Conservation (phyloP, 2,888 invertebrate species). For the Magallana nippona region DNA sequence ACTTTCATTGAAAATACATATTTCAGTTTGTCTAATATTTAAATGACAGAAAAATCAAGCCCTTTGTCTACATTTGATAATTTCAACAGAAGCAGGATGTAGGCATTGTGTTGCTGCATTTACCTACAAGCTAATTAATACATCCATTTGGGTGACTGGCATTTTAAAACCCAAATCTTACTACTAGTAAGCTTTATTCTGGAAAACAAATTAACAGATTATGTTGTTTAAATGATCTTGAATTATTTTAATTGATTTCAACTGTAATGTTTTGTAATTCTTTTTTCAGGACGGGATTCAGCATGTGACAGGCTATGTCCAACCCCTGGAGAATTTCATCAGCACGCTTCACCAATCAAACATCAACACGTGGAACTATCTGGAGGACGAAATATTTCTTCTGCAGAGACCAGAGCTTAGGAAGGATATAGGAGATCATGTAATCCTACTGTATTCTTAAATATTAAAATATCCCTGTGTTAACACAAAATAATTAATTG, state of each 20-base stretch:
- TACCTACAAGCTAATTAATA: too few relatives aligned
- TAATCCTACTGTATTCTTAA: conserved; percentile 53
- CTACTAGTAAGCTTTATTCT: too few relatives aligned
- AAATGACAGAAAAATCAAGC: too few relatives aligned
- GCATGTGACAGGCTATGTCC: conserved; percentile 66
- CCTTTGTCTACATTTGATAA: too few relatives aligned
- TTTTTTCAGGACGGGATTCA: conserved; percentile 63
- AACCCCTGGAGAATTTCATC: conserved; percentile 69
- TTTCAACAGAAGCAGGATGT: too few relatives aligned
- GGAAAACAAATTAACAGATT: too few relatives aligned
- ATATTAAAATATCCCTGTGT: neutral
- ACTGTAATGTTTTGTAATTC: neutral
- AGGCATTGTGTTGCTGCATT: too few relatives aligned
- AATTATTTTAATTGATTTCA: neutral
- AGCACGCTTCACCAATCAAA: conserved; percentile 61
- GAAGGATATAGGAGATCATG: conserved; percentile 71
- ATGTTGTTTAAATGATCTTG: neutral
- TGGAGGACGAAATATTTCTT: conserved; percentile 78
- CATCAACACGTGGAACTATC: conserved; percentile 72
- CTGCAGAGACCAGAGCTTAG: conserved; percentile 70
- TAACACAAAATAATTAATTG: too few relatives aligned
- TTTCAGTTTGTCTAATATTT: too few relatives aligned
- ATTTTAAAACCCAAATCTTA: too few relatives aligned
- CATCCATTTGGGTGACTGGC: too few relatives aligned
- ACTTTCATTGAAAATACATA: too few relatives aligned